These are phyloP conservation scores for Thymelicus sylvestris DNA, from an alignment of 2,888 invertebrate species.

Conservation along the genomic window DNA sequence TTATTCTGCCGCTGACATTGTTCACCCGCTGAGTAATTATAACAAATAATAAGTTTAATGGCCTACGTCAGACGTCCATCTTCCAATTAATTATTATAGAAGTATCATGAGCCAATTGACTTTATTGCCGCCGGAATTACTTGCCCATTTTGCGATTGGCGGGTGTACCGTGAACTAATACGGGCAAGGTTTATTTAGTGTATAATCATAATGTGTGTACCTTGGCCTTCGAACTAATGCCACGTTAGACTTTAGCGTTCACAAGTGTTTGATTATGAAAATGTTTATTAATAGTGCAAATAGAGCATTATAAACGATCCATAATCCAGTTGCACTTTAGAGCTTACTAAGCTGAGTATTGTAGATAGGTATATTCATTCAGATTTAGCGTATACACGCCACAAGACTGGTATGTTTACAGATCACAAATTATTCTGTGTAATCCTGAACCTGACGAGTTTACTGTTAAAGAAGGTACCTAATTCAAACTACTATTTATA, in stretches of 20 bases:
- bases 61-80: not conserved
- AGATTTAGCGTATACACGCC: too few relatives aligned
- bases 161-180: slow-evolving; percentile 9
- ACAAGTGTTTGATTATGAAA: too few relatives aligned
- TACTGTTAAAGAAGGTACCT: too few relatives aligned
- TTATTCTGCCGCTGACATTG: slow-evolving; percentile 15
- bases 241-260: not conserved
- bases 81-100: slow-evolving; percentile 4
- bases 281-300: too few relatives aligned
- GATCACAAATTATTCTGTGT: too few relatives aligned
- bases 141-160: slow-evolving; percentile 17
- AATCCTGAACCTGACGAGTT: too few relatives aligned
- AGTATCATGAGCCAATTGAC: slow-evolving; percentile 6
- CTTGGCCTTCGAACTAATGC: slow-evolving; percentile 5
- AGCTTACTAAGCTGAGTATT: too few relatives aligned
- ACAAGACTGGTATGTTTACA: too few relatives aligned
- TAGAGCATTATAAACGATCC: too few relatives aligned
- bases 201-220: not conserved
- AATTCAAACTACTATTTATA: not conserved
- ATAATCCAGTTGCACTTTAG: too few relatives aligned
- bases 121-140: slow-evolving; percentile 5
- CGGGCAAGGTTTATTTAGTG: slow-evolving; percentile 12
- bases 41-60: slow-evolving; percentile 1
- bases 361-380: too few relatives aligned
- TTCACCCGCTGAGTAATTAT: slow-evolving; percentile 9